Evolutionary conservation across 2,113 vertebrate genomes (phyloP).

Genomic region (Paradoxurus hermaphroditus): DNA sequence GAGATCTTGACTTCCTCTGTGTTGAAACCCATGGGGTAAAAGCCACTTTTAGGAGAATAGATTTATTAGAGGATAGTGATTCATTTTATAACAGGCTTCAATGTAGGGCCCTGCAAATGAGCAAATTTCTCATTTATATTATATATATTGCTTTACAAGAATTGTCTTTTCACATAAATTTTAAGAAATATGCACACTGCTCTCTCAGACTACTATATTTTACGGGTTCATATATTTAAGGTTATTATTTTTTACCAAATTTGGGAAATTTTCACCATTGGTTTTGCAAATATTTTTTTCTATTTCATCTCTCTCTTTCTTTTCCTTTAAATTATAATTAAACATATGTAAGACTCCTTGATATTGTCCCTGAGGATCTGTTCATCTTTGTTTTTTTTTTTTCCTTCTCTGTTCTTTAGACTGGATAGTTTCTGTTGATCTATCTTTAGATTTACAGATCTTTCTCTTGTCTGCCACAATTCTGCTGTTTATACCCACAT

Average conservation of each 20-base stretch:
- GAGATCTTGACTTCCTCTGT: neutral
- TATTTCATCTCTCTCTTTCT: neutral
- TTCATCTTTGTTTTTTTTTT: neutral
- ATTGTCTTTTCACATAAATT: constrained; percentile 1
- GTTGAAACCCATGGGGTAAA: neutral
- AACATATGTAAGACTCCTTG: neutral
- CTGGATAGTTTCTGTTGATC: neutral
- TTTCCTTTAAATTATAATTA: neutral
- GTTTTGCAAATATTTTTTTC: neutral
- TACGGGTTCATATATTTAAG: neutral
- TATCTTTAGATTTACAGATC: neutral
- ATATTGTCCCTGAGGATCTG: neutral
- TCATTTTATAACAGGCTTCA: neutral
- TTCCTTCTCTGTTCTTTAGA: neutral
- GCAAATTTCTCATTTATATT: neutral
- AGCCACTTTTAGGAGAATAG: neutral
- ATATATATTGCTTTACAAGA: neutral
- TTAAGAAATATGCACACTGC: neutral
- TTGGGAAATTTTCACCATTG: neutral
- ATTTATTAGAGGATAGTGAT: neutral
- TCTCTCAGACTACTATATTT: neutral
- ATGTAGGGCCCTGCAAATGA: neutral
- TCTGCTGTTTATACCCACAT: neutral
- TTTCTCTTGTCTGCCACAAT: neutral
- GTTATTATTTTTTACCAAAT: constrained; percentile 13